phyloP scores from a whole-genome alignment of 2,888 invertebrate genomes.

The Diarsia rubi region DNA sequence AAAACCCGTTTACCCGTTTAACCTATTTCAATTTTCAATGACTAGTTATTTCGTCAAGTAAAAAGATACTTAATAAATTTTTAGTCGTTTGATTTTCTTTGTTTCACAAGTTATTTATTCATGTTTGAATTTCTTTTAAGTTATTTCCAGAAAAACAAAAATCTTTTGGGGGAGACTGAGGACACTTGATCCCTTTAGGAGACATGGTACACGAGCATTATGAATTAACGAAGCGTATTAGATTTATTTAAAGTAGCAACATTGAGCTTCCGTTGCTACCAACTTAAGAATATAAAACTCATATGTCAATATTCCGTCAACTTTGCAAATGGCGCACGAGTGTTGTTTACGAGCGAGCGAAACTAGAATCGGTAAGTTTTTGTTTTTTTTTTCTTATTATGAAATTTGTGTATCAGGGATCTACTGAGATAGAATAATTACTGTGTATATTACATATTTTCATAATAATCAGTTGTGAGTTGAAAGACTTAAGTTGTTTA shows the following conservation, averaged over 20 bases:
- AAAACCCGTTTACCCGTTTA: no score
- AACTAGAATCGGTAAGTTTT: constrained; percentile 16
- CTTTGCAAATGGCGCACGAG: constrained; percentile 17
- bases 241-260: constrained; percentile 4
- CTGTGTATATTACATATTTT: constrained; percentile 14
- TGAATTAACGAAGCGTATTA: background rate
- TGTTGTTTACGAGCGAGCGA: background rate
- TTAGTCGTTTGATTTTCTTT: no score
- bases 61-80: no score
- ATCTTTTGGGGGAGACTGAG: constrained; percentile 2
- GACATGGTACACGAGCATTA: no score
- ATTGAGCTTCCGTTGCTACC: constrained; percentile 10
- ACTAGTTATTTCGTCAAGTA: no score
- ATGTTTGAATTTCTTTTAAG: no score
- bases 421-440: constrained; percentile 13
- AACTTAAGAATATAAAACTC: constrained; percentile 11
- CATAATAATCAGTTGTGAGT: constrained; percentile 8
- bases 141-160: no score
- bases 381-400: constrained; percentile 5
- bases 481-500: constrained; percentile 6
- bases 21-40: no score
- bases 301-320: constrained; percentile 1
- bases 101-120: no score
- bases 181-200: no score
- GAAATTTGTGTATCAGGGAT: constrained; percentile 1